These are phyloP conservation scores for Corynorhinus townsendii DNA, from an alignment of 2,113 vertebrate species.

Conservation along the genomic window DNA sequence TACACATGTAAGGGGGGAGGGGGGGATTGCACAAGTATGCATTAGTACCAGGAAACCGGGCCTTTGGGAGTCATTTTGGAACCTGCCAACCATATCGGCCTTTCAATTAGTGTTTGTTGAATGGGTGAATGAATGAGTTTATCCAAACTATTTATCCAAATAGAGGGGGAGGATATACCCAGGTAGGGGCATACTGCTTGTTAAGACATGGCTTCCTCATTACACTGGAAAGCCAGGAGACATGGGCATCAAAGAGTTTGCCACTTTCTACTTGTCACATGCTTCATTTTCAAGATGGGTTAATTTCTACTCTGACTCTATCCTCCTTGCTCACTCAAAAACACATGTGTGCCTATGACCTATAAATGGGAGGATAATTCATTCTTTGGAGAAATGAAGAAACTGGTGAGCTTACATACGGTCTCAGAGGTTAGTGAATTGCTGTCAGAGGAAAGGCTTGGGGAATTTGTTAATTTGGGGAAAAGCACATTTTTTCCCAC, in stretches of 20 bases:
- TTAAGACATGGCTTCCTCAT: not conserved
- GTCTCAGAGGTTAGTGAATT: conserved; percentile 2
- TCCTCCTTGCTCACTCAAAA: not conserved
- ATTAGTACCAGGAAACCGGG: not conserved
- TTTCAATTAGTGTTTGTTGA: not conserved
- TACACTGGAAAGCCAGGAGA: not conserved
- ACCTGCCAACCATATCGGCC: not conserved
- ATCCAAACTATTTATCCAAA: not conserved
- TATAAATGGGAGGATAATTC: not conserved
- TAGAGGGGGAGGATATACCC: not conserved
- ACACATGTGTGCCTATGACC: not conserved
- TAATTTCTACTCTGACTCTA: not conserved
- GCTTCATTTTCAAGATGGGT: not conserved
- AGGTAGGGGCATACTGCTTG: not conserved
- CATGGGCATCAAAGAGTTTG: not conserved
- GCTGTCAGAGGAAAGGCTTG: conserved; percentile 43
- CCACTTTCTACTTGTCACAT: not conserved
- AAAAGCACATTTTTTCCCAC: conserved; percentile 48
- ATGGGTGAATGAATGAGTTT: not conserved
- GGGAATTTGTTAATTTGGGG: conserved; percentile 46
- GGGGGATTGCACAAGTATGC: not conserved
- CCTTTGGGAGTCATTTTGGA: not conserved
- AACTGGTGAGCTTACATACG: not conserved
- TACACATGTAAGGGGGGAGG: not conserved
- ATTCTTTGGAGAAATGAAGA: not conserved